phyloP scores from a whole-genome alignment of 2,888 invertebrate species.

The Galerucella nymphaeae region DNA sequence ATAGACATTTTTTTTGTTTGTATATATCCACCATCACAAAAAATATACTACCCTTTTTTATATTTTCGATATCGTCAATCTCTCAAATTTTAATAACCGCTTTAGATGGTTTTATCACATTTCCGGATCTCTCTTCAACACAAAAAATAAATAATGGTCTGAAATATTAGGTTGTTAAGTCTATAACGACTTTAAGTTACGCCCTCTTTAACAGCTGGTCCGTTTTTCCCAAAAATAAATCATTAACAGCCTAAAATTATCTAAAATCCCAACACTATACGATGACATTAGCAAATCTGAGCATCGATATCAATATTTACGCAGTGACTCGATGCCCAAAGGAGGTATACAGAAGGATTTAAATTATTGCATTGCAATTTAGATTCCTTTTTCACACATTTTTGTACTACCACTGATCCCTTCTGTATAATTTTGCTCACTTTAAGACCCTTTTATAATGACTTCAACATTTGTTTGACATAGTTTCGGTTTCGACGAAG shows the following conservation, averaged over 20 bases:
- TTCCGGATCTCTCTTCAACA: slow-evolving; percentile 20
- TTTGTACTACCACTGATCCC: slow-evolving; percentile 13
- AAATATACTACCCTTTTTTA: not conserved
- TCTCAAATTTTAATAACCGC: slow-evolving; percentile 6
- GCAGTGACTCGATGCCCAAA: not conserved
- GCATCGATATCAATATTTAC: not conserved
- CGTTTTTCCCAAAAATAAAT: slow-evolving; percentile 32
- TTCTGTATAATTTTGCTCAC: slow-evolving; percentile 14
- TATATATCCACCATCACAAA: not conserved
- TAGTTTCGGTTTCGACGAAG: slow-evolving; percentile 29
- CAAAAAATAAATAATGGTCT: slow-evolving; percentile 27
- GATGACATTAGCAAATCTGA: slow-evolving; percentile 25
- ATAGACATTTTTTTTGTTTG: not conserved
- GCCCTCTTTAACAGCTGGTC: slow-evolving; percentile 28
- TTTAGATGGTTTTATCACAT: slow-evolving; percentile 13
- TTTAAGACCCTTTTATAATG: slow-evolving; percentile 29
- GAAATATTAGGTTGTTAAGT: slow-evolving; percentile 29
- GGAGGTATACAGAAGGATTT: not conserved
- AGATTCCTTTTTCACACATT: not conserved
- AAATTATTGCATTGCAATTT: too few relatives aligned
- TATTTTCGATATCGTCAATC: not conserved
- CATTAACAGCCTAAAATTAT: slow-evolving; percentile 29
- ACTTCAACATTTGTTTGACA: slow-evolving; percentile 45
- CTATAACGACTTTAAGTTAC: slow-evolving; percentile 26
- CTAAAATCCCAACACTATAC: slow-evolving; percentile 17